These are phyloP conservation scores for Leptopilina boulardi DNA, from an alignment of 1,140 invertebrate genomes.

Conservation along the genomic window DNA sequence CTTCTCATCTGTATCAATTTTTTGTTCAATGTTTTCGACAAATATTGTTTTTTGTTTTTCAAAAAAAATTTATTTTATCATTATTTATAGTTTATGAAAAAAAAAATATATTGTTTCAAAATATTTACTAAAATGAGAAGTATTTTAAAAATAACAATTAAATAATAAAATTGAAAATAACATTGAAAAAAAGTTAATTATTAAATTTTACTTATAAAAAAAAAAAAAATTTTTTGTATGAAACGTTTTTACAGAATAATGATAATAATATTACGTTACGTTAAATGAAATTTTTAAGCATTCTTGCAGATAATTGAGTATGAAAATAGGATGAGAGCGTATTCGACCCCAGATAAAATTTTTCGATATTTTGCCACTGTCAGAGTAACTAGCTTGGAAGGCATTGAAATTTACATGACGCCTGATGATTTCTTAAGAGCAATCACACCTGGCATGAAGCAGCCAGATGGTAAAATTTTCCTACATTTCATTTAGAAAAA, in stretches of 20 bases:
- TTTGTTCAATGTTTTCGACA: constrained; percentile 18
- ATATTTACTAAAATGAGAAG: no score
- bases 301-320: constrained; percentile 95
- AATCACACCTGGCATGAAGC: constrained; percentile 96
- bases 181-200: no score
- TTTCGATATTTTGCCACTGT: constrained; percentile 99
- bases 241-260: background rate
- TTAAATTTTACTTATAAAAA: no score
- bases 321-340: constrained; percentile 96
- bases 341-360: constrained; percentile 98
- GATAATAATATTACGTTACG: constrained; percentile 47
- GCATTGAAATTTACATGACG: constrained; percentile 95
- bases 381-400: constrained; percentile 84
- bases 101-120: no score
- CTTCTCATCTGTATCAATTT: constrained; percentile 34
- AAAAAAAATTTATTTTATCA: no score
- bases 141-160: no score
- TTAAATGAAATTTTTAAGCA: constrained; percentile 56
- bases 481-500: constrained; percentile 36
- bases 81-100: no score
- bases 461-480: constrained; percentile 91
- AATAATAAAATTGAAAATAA: no score
- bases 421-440: constrained; percentile 98
- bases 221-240: no score
- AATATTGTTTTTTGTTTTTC: no score